Conservation (phyloP, 2,797 vertebrate genomes). For the Oceanodroma leucorhoa region DNA sequence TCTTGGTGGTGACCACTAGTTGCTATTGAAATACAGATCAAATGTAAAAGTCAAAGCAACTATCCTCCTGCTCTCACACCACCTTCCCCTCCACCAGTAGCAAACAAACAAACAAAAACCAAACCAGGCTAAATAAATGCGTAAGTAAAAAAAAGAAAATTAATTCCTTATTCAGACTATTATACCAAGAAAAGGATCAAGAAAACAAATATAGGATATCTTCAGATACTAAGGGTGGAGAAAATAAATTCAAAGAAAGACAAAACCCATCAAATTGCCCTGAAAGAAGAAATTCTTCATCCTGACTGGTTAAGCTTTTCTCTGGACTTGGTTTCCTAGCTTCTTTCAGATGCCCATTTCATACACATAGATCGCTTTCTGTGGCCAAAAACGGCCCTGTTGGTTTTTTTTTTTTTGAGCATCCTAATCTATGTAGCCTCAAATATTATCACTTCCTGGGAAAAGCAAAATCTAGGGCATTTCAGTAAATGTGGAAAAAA, state of each 20-base stretch:
- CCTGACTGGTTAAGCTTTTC: neutral
- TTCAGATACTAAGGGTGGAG: neutral
- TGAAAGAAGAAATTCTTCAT: neutral
- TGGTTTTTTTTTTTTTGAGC: accelerated
- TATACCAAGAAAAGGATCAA: accelerated
- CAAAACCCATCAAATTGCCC: accelerated
- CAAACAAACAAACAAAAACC: accelerated
- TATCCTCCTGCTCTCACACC: neutral
- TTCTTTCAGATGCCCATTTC: neutral
- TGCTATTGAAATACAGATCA: neutral
- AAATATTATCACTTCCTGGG: neutral
- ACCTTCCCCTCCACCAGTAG: neutral
- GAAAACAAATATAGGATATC: accelerated
- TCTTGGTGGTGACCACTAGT: neutral
- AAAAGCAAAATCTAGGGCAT: neutral
- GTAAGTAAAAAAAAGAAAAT: neutral
- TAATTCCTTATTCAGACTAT: neutral
- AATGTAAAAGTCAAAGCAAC: neutral
- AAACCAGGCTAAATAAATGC: neutral
- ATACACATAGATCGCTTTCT: neutral
- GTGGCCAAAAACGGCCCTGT: accelerated
- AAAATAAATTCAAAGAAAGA: neutral
- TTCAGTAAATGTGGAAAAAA: neutral
- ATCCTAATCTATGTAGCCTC: neutral
- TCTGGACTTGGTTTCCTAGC: neutral